Percentiles rank a stretch among this genome's conserved stretches.
phyloP scores from a whole-genome alignment of 2,888 invertebrate species.

The Chouioia cunea region DNA sequence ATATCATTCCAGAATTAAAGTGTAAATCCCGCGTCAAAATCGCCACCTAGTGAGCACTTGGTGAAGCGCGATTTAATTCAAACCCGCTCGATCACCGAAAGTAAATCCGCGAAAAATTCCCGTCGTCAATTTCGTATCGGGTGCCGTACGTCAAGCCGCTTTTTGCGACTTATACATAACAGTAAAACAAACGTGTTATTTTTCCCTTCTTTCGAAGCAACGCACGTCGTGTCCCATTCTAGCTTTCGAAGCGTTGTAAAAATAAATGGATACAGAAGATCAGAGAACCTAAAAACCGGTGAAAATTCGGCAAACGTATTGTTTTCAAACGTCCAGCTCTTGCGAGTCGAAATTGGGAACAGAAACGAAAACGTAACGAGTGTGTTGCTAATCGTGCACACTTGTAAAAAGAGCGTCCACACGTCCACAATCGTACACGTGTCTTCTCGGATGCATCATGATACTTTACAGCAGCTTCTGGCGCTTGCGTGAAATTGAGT shows the following conservation, averaged over 20 bases:
- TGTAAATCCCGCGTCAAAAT: not conserved
- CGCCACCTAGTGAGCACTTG: conserved; percentile 11
- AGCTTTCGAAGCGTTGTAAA: conserved; percentile 24
- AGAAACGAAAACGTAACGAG: no score
- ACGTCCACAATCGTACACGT: no score
- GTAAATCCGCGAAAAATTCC: conserved; percentile 17
- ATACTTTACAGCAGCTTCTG: no score
- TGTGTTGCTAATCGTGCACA: no score
- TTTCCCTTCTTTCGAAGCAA: conserved; percentile 22
- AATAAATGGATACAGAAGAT: conserved; percentile 23
- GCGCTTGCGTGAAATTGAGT: conserved; percentile 38
- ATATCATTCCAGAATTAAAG: no score
- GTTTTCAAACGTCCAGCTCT: no score
- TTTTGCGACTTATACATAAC: conserved; percentile 5
- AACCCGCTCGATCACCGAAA: conserved; percentile 27
- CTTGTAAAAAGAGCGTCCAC: no score
- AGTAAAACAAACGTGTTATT: not conserved
- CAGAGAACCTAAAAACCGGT: conserved; percentile 1
- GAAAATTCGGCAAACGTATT: no score
- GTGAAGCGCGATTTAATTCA: conserved; percentile 10
- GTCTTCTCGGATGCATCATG: no score
- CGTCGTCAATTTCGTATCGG: conserved; percentile 13
- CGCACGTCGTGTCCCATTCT: not conserved
- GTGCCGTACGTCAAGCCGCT: not conserved
- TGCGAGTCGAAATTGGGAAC: no score